Percentiles rank a stretch among this genome's conserved stretches.
Evolutionary conservation across 2,113 vertebrate genomes (phyloP).

Genomic region (Patagioenas fasciata): DNA sequence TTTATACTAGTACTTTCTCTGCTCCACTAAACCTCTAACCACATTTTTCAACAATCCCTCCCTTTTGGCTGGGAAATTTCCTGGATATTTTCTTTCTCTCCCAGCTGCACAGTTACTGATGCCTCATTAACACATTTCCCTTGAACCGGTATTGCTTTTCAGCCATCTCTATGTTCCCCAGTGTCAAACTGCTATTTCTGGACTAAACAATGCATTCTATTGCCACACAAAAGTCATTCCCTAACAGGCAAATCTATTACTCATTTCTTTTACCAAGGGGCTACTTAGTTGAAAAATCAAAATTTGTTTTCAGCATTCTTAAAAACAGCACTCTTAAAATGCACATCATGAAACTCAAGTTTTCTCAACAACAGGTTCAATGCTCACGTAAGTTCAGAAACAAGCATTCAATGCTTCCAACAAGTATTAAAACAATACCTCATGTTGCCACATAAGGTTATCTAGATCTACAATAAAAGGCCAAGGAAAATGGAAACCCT

Average conservation of each 20-base stretch:
- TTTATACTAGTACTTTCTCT: background rate
- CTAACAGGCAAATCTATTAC: background rate
- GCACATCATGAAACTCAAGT: background rate
- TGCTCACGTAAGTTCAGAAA: background rate
- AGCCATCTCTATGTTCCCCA: background rate
- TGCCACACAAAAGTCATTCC: background rate
- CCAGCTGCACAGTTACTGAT: background rate
- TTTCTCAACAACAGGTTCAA: background rate
- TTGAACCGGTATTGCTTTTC: background rate
- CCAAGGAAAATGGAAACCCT: background rate
- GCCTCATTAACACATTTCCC: background rate
- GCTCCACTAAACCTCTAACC: background rate
- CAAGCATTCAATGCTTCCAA: background rate
- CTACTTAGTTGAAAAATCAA: background rate
- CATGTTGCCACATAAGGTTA: background rate
- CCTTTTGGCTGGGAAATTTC: background rate
- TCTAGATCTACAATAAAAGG: background rate
- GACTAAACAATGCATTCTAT: background rate
- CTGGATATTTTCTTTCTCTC: background rate
- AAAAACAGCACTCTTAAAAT: background rate
- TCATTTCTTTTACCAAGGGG: background rate
- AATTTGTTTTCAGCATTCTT: background rate
- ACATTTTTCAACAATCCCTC: background rate
- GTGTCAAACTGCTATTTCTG: background rate
- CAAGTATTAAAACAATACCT: slow-evolving; percentile 12